These are phyloP conservation scores for Struthidea cinerea DNA, from an alignment of 2,113 vertebrate genomes.

Conservation along the genomic window DNA sequence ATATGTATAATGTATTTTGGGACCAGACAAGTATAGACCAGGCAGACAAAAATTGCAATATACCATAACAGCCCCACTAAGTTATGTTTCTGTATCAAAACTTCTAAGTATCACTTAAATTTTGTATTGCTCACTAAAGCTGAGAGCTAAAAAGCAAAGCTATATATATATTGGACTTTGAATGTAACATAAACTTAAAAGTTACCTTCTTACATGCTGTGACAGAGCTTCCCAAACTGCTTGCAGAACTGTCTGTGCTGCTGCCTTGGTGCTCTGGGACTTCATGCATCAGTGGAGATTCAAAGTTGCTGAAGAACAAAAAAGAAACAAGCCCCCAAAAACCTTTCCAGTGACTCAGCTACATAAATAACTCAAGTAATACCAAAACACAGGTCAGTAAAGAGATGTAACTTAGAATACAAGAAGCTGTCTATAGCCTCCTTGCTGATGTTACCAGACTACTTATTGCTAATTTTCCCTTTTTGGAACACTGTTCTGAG, in stretches of 20 bases:
- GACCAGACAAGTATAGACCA: background rate
- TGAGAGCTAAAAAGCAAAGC: background rate
- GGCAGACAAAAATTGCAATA: background rate
- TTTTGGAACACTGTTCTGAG: background rate
- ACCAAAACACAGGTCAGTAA: background rate
- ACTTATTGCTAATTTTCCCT: background rate
- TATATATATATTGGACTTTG: background rate
- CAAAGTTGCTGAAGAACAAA: conserved; percentile 77
- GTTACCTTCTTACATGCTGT: conserved; percentile 94
- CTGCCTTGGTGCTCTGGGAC: conserved; percentile 65
- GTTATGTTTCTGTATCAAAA: background rate
- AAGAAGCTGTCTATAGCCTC: background rate
- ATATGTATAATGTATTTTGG: background rate
- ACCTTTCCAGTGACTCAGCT: conserved; percentile 13
- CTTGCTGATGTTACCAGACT: background rate
- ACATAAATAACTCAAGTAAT: background rate
- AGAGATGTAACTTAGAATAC: background rate
- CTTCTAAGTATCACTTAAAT: background rate
- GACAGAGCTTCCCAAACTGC: conserved; percentile 79
- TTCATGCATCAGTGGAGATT: conserved; percentile 84
- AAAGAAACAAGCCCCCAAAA: conserved; percentile 45
- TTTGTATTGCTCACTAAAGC: background rate
- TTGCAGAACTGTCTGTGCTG: conserved; percentile 70
- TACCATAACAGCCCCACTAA: background rate
- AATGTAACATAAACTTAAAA: background rate